Evolutionary conservation across 2,888 invertebrate species (phyloP), one percentile per base, ranked within the genome.

Genomic region (Fabriciana adippe): DNA sequence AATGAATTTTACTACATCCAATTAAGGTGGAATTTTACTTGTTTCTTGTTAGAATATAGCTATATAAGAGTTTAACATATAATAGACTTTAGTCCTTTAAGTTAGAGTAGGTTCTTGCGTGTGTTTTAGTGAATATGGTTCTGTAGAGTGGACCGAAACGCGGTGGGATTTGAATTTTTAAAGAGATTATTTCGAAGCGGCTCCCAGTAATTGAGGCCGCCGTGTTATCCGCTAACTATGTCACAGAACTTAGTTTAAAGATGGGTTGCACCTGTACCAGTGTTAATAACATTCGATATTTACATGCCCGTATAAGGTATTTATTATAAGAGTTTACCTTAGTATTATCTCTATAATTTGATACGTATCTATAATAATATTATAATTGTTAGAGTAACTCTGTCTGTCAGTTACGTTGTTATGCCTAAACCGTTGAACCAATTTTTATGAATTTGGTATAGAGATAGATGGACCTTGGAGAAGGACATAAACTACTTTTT

Each of bases 181-280:
- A 90, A 89, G 84, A 86, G 86, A 88, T 88, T 89, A 88, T 90
- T 88, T 85, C 81, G 78, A 83, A 82, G 82, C 81, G 82, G 79
- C 74, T 73, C 74, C 68, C 75, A 74, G 82, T 86, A 87, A 87
- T 85, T 82, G 83, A 83, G 83, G 77, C 81, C 78, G 77, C 81
- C 79, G 78, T 79, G 79, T 75, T 79, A 82, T 75, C 69, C 70
- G 71, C 76, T 74, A 85, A 84, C 80, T 83, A 77, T 84, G 86
- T 80, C 83, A 82, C 78, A 69, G 75, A 74, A 66, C 67, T 71
- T 66, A 63, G 67, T 69, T 67, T 64, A 45, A 50, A 61, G 55
- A 56, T 61, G 60, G 55, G 8, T 55, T 31, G 56, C 41, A 61
- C 57, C 55, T 48, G 26, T 45, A 51, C 50, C 15, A 11, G 50